These are phyloP conservation scores for Gorsachius goisagi DNA, from an alignment of 2,113 vertebrate genomes.

Conservation along the genomic window DNA sequence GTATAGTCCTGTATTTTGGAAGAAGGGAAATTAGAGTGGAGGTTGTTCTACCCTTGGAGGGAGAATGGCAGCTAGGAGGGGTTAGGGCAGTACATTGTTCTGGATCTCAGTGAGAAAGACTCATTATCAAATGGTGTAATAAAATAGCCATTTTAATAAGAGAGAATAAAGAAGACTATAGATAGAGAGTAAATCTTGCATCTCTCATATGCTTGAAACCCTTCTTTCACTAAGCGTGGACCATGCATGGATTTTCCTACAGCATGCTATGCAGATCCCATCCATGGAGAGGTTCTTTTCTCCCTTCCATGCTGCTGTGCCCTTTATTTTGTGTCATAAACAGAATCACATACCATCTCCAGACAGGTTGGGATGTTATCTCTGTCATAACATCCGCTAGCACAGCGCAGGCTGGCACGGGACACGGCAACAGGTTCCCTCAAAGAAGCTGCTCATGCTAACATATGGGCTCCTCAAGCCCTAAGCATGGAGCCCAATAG, in stretches of 20 bases:
- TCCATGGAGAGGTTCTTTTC: background rate
- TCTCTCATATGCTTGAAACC: background rate
- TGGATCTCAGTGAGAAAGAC: background rate
- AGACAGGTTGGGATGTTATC: background rate
- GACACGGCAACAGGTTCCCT: background rate
- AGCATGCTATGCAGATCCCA: fast-evolving
- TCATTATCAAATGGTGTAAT: background rate
- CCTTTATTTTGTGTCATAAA: background rate
- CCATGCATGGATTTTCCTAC: background rate
- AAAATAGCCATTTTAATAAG: background rate
- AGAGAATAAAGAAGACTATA: background rate
- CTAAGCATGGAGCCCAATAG: fast-evolving
- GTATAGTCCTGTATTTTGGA: background rate
- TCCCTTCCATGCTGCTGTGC: background rate
- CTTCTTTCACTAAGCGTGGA: background rate
- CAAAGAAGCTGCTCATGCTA: background rate
- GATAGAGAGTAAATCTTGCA: background rate
- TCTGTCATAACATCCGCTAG: background rate
- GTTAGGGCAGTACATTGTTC: background rate
- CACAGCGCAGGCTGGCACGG: background rate
- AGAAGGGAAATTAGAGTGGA: background rate
- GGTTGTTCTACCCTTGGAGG: background rate
- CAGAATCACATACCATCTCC: background rate
- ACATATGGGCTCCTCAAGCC: background rate
- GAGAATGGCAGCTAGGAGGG: fast-evolving